Conservation (phyloP, 2,113 vertebrate species). For the Neogobius melanostomus region DNA sequence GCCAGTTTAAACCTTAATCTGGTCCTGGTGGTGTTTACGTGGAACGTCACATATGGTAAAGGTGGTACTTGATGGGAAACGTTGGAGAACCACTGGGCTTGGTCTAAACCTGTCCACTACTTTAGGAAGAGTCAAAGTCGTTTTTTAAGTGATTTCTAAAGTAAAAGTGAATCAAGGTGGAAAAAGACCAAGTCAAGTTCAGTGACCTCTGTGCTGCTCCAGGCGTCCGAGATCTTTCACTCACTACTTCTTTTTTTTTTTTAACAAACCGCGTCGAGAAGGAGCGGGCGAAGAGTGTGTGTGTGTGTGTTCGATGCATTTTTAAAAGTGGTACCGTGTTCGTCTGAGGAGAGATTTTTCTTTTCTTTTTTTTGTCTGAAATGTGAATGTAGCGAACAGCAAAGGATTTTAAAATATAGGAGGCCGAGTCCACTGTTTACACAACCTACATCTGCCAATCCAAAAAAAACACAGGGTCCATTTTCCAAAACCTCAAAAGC, state of each 20-base stretch:
- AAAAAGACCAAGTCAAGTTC: too few species aligned
- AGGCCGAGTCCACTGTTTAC: constrained; percentile 47
- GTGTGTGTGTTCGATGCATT: constrained; percentile 16
- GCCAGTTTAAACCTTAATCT: too few species aligned
- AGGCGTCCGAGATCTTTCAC: neutral
- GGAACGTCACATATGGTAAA: too few species aligned
- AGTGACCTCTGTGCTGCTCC: neutral
- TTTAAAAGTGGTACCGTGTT: constrained; percentile 22
- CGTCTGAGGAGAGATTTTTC: constrained; percentile 34
- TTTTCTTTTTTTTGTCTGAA: constrained; percentile 12
- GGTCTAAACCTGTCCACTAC: too few species aligned
- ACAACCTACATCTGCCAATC: constrained; percentile 31
- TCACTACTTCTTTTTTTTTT: neutral
- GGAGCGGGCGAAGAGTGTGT: constrained; percentile 5
- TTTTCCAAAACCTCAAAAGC: too few species aligned
- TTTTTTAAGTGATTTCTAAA: too few species aligned
- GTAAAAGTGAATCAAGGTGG: too few species aligned
- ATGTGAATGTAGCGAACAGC: constrained; percentile 49
- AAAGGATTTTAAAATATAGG: constrained; percentile 41
- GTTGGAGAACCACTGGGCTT: too few species aligned
- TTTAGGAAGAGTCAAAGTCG: too few species aligned
- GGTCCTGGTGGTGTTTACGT: too few species aligned
- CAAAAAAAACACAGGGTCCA: neutral
- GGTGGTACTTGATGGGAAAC: too few species aligned
- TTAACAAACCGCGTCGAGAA: neutral